Evolutionary conservation across 2,888 invertebrate genomes (phyloP).

Genomic region (Andrena bicolor): DNA sequence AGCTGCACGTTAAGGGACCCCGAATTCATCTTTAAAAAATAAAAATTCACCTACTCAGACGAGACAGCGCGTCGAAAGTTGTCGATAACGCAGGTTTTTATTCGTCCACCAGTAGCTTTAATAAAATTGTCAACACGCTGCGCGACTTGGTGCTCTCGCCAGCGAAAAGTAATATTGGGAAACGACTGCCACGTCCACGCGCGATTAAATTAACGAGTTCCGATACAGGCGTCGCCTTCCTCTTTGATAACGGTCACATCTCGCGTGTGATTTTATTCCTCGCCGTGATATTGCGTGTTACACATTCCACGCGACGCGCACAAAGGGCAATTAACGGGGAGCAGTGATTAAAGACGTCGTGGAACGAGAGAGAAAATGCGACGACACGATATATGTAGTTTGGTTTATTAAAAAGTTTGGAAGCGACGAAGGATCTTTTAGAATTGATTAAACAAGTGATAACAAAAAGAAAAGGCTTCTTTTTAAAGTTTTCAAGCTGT

Average conservation of each 20-base stretch:
- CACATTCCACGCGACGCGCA: not conserved
- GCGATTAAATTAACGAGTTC: slow-evolving; percentile 36
- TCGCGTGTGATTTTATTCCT: slow-evolving; percentile 13
- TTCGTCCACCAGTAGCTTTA: not conserved
- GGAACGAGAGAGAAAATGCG: not conserved
- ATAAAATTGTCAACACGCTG: slow-evolving; percentile 12
- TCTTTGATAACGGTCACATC: slow-evolving; percentile 16
- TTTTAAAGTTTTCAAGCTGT: too few relatives aligned
- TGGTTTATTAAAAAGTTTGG: not conserved
- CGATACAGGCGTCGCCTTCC: slow-evolving; percentile 17
- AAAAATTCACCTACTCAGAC: too few relatives aligned
- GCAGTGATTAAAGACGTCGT: not conserved
- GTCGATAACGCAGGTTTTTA: not conserved
- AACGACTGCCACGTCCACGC: slow-evolving; percentile 10
- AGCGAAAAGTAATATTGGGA: slow-evolving; percentile 7
- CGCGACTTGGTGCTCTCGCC: not conserved
- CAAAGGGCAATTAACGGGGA: too few relatives aligned
- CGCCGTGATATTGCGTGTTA: slow-evolving; percentile 17
- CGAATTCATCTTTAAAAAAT: too few relatives aligned
- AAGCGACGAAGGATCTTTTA: not conserved
- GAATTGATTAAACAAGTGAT: not conserved
- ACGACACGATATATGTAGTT: not conserved
- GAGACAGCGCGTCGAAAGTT: not conserved
- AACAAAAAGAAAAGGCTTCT: too few relatives aligned
- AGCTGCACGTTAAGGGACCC: too few relatives aligned